Conservation (phyloP, 1,140 invertebrate genomes). For the Drosophila orena region DNA sequence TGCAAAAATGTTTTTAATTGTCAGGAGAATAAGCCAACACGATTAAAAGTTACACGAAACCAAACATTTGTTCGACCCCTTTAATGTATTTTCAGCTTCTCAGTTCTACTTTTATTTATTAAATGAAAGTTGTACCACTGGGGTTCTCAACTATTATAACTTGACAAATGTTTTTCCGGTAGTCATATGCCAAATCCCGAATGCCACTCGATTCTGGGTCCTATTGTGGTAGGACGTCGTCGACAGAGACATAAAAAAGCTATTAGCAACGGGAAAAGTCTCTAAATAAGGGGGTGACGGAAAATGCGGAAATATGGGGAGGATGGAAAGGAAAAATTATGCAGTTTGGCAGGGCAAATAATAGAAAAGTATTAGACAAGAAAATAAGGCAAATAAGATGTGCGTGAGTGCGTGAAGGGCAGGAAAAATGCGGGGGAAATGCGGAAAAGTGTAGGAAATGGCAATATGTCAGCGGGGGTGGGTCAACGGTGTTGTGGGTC, state of each 20-base stretch:
- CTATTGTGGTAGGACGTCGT: constrained; percentile 65
- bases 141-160: constrained; percentile 9
- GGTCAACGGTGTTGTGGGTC: constrained; percentile 40
- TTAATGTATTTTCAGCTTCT: not conserved
- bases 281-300: constrained; percentile 5
- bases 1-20: no score
- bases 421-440: constrained; percentile 32
- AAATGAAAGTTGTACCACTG: not conserved
- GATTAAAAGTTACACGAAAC: no score
- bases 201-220: constrained; percentile 19
- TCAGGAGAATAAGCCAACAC: no score
- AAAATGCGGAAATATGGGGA: constrained; percentile 2
- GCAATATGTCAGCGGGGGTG: constrained; percentile 44
- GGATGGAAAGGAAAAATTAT: constrained; percentile 43
- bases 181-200: not conserved
- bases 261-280: constrained; percentile 52
- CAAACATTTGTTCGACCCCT: no score
- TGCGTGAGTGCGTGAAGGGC: constrained; percentile 50
- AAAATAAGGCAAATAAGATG: constrained; percentile 56
- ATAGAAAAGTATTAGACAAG: constrained; percentile 40
- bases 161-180: constrained; percentile 22
- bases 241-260: constrained; percentile 66
- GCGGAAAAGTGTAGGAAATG: constrained; percentile 13
- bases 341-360: constrained; percentile 62
- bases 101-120: not conserved